Evolutionary conservation across 2,113 vertebrate species (phyloP).

Genomic region (Phodopus roborovskii): DNA sequence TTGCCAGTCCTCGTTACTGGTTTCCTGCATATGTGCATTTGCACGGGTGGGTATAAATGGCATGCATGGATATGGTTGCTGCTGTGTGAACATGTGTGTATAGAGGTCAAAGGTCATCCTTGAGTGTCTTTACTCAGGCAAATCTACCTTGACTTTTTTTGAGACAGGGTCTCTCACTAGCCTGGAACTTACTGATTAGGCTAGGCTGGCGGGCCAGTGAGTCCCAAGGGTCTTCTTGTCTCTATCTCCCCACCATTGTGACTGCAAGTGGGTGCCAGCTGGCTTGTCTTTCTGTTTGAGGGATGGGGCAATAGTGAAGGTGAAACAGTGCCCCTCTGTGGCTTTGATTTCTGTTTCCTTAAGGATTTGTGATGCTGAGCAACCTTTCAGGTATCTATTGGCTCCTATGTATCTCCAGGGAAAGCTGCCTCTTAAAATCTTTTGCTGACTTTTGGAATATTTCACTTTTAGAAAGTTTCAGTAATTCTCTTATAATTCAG

Average conservation of each 20-base stretch:
- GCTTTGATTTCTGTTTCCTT: background rate
- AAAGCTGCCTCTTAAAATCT: background rate
- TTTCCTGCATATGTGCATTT: background rate
- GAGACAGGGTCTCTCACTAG: background rate
- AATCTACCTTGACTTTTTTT: background rate
- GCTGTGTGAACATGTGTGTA: background rate
- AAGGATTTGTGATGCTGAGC: background rate
- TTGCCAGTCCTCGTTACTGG: background rate
- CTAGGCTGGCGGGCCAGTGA: background rate
- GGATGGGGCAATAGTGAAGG: background rate
- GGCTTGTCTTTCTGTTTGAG: background rate
- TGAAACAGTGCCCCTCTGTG: background rate
- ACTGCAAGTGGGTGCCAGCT: background rate
- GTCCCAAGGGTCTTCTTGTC: background rate
- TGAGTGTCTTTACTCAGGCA: background rate
- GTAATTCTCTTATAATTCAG: background rate
- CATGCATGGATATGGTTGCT: background rate
- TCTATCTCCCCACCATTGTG: background rate
- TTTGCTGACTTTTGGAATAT: background rate
- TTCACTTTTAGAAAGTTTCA: background rate
- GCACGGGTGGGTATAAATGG: background rate
- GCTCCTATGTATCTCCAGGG: background rate
- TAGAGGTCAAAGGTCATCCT: too few relatives aligned
- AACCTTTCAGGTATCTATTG: background rate
- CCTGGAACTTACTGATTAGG: background rate